Conservation (phyloP, 2,113 vertebrate species). For the Miniopterus natalensis region DNA sequence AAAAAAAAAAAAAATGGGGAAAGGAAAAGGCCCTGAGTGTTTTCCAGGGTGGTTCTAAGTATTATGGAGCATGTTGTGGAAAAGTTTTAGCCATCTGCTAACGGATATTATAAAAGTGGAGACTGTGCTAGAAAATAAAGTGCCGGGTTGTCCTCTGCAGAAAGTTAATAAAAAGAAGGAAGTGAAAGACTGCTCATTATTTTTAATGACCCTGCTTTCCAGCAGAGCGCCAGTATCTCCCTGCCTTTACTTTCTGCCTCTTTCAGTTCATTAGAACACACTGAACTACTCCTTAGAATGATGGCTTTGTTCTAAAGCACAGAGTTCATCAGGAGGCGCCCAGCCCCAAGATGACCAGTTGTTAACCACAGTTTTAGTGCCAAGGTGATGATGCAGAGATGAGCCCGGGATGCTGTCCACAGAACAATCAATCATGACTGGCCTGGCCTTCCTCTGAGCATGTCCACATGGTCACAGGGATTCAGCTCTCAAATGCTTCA, state of each 20-base stretch:
- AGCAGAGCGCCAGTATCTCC: slow-evolving; percentile 90
- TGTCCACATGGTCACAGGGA: neutral
- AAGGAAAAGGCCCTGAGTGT: slow-evolving; percentile 26
- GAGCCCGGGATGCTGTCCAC: slow-evolving; percentile 46
- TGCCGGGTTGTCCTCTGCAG: slow-evolving; percentile 86
- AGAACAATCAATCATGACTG: accelerated
- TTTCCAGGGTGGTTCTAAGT: slow-evolving; percentile 50
- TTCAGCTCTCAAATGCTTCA: neutral
- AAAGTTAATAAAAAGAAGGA: slow-evolving; percentile 91
- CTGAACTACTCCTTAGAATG: slow-evolving; percentile 88
- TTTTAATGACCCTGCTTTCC: slow-evolving; percentile 94
- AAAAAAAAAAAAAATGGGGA: neutral
- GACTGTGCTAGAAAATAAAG: slow-evolving; percentile 86
- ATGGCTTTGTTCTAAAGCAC: slow-evolving; percentile 90
- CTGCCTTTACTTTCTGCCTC: slow-evolving; percentile 87
- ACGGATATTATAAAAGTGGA: slow-evolving; percentile 84
- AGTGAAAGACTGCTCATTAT: slow-evolving; percentile 92
- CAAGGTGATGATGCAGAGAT: slow-evolving; percentile 78
- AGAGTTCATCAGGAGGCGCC: slow-evolving; percentile 85
- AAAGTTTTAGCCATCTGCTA: slow-evolving; percentile 80
- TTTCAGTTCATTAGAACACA: slow-evolving; percentile 87
- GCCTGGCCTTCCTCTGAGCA: neutral
- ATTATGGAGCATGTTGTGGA: slow-evolving; percentile 48
- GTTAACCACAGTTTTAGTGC: slow-evolving; percentile 73
- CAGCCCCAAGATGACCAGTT: slow-evolving; percentile 61